A percentile compares a stretch with the other conserved stretches of the same genome.
Evolutionary conservation across 2,888 invertebrate genomes (phyloP).

Genomic region (Coecobrya sp.): DNA sequence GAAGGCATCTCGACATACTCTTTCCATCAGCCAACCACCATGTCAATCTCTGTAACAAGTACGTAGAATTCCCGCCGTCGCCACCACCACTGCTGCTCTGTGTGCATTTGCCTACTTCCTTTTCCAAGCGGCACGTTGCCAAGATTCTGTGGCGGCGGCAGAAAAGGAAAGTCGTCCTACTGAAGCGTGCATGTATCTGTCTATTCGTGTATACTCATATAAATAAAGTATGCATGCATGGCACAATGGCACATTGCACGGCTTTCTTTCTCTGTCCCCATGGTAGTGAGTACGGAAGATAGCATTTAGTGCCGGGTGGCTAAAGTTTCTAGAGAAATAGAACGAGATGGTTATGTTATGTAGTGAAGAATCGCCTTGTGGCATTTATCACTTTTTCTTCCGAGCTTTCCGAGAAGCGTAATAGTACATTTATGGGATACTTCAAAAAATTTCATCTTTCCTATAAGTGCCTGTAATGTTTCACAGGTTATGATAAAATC

Average conservation of each 20-base stretch:
- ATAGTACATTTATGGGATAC: constrained; percentile 53
- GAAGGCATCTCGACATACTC: constrained; percentile 75
- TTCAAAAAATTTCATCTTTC: constrained; percentile 46
- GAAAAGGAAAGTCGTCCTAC: constrained; percentile 32
- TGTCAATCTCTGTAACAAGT: constrained; percentile 74
- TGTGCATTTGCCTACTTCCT: constrained; percentile 60
- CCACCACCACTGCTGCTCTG: constrained; percentile 11
- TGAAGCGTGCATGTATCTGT: constrained; percentile 14
- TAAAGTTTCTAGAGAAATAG: constrained; percentile 48
- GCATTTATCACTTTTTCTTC: constrained; percentile 45
- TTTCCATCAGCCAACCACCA: constrained; percentile 79
- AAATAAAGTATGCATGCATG: constrained; percentile 8
- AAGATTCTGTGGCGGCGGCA: constrained; percentile 71
- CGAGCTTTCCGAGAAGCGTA: not conserved
- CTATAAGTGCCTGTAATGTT: not conserved
- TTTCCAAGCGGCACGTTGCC: constrained; percentile 65
- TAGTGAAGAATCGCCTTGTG: constrained; percentile 62
- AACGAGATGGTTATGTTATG: not conserved
- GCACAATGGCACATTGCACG: not conserved
- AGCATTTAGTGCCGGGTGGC: constrained; percentile 46
- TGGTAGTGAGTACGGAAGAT: constrained; percentile 1
- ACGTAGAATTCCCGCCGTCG: not conserved
- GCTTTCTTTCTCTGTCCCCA: not conserved
- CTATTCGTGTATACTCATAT: constrained; percentile 1
- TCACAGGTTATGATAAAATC: constrained; percentile 24